Percentiles rank a stretch among this genome's conserved stretches.
phyloP scores from a whole-genome alignment of 2,797 vertebrate species.

The Lacerta agilis region DNA sequence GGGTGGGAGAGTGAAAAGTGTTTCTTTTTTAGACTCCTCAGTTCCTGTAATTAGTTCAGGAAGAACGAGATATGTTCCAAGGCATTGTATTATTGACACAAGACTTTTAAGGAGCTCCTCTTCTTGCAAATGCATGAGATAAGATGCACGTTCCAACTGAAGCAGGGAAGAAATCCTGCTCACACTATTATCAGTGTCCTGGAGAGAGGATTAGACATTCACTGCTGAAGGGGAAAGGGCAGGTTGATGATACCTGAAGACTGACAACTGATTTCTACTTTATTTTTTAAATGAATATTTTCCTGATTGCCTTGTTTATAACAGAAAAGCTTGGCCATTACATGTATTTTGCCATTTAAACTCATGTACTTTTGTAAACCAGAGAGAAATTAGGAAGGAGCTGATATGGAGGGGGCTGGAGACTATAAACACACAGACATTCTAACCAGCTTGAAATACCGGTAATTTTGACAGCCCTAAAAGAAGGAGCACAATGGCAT shows the following conservation, averaged over 20 bases:
- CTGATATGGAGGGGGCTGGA: neutral
- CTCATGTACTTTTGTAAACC: neutral
- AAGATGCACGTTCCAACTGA: conserved; percentile 13
- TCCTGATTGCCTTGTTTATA: neutral
- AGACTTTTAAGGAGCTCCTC: conserved; percentile 34
- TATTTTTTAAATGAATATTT: neutral
- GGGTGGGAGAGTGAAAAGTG: too few species aligned
- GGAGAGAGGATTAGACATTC: neutral
- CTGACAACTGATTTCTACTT: neutral
- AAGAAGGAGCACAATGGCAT: neutral
- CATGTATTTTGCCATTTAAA: neutral
- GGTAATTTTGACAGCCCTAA: neutral
- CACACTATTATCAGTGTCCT: neutral
- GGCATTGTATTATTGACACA: conserved; percentile 38
- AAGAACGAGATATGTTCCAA: conserved; percentile 40
- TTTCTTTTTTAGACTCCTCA: too few species aligned
- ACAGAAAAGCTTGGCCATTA: neutral
- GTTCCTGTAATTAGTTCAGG: too few species aligned
- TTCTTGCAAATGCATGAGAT: conserved; percentile 4
- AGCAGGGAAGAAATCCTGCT: conserved; percentile 23
- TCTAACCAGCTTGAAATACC: neutral
- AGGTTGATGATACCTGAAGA: neutral
- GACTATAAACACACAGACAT: neutral
- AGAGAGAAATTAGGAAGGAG: neutral
- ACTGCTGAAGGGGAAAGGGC: neutral